These are phyloP conservation scores for Smittia aterrima DNA, from an alignment of 2,888 invertebrate genomes.

Conservation along the genomic window DNA sequence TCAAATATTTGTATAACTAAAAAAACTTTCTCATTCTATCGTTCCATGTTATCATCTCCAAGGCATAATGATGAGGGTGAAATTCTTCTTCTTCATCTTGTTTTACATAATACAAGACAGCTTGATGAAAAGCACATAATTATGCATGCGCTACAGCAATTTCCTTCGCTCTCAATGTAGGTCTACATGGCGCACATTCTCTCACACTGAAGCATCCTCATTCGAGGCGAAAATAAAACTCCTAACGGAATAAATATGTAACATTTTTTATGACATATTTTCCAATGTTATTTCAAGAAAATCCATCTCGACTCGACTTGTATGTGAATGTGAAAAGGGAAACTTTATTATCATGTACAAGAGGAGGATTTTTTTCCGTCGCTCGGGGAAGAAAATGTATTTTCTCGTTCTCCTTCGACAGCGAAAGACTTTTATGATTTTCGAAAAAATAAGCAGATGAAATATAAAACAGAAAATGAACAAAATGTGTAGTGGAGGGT, in stretches of 20 bases:
- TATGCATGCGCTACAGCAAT: neutral
- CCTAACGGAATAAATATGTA: slow-evolving; percentile 37
- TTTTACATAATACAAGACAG: neutral
- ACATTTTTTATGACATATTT: slow-evolving; percentile 41
- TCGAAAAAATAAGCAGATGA: neutral
- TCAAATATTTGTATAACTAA: neutral
- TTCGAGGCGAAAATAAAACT: slow-evolving; percentile 4
- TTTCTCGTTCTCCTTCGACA: neutral
- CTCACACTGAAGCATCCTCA: slow-evolving; percentile 30
- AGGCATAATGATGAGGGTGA: slow-evolving; percentile 7
- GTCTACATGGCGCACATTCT: slow-evolving; percentile 26
- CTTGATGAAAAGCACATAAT: slow-evolving; percentile 7
- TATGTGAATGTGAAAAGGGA: slow-evolving; percentile 19
- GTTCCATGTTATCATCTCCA: neutral
- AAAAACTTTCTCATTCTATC: neutral
- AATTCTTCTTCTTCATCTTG: neutral
- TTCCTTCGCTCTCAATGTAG: slow-evolving; percentile 10
- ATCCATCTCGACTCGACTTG: slow-evolving; percentile 23
- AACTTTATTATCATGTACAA: slow-evolving; percentile 32
- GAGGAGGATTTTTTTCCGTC: no score
- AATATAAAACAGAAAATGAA: neutral
- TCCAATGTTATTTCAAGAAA: slow-evolving; percentile 38
- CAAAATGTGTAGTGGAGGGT: neutral
- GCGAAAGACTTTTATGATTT: neutral
- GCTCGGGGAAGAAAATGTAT: neutral